Conservation (phyloP, 2,888 invertebrate species). For the Chromoteleia sp. region DNA sequence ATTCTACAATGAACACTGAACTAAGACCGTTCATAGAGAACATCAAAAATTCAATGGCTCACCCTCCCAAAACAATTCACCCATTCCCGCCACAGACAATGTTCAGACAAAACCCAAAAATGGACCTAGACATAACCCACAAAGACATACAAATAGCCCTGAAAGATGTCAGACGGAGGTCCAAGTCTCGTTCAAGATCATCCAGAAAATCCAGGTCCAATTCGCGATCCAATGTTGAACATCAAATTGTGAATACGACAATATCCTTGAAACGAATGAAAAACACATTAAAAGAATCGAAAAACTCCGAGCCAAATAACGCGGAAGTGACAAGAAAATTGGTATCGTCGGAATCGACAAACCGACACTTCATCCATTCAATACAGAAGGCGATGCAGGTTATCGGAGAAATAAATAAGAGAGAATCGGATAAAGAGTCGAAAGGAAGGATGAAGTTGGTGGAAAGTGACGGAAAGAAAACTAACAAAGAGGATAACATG, state of each 20-base stretch:
- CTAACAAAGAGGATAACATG: slow-evolving; percentile 77
- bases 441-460: slow-evolving; percentile 61
- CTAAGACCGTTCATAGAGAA: too few species aligned
- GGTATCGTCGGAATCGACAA: slow-evolving; percentile 26
- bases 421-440: slow-evolving; percentile 69
- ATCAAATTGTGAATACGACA: slow-evolving; percentile 18
- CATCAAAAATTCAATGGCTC: too few species aligned
- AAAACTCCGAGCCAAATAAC: slow-evolving; percentile 19
- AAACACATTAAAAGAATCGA: slow-evolving; percentile 22
- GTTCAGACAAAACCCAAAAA: too few species aligned
- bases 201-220: slow-evolving; percentile 18
- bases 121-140: too few species aligned
- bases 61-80: too few species aligned
- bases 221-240: neutral
- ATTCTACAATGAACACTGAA: too few species aligned
- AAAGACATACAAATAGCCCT: too few species aligned
- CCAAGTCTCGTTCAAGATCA: slow-evolving; percentile 35
- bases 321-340: slow-evolving; percentile 48
- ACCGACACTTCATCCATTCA: slow-evolving; percentile 47
- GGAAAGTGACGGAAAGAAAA: slow-evolving; percentile 19
- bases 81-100: too few species aligned
- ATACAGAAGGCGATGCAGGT: slow-evolving; percentile 51
- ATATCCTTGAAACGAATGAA: slow-evolving; percentile 64
- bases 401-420: slow-evolving; percentile 54
- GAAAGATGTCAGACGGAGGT: slow-evolving; percentile 7